Evolutionary conservation across 2,797 vertebrate genomes (phyloP), one percentile per base, ranked within the genome.

Genomic region (Cetoscarus ocellatus): DNA sequence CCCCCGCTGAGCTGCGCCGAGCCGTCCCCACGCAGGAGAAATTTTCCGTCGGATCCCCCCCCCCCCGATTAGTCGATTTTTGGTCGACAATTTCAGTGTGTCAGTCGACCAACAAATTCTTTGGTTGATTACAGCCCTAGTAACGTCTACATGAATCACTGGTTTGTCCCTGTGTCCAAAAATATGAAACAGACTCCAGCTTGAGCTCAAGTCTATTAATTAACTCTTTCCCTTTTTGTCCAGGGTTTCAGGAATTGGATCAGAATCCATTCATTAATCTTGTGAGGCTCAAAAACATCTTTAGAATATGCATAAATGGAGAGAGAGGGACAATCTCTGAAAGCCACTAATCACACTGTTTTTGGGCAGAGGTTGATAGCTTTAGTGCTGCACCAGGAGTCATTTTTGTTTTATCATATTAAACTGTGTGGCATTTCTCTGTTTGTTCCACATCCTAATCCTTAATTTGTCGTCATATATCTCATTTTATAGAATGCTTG

Each of bases 81-180:
- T n/a, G n/a, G n/a, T n/a, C n/a, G n/a, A n/a, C n/a, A n/a, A n/a
- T n/a, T n/a, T n/a, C n/a, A n/a, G n/a, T n/a, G n/a, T n/a, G n/a
- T n/a, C n/a, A n/a, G n/a, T n/a, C n/a, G n/a, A n/a, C n/a, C n/a
- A n/a, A n/a, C n/a, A n/a, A n/a, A n/a, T n/a, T n/a, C n/a, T n/a
- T n/a, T n/a, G n/a, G n/a, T n/a, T n/a, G n/a, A n/a, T n/a, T n/a
- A n/a, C n/a, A n/a, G n/a, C n/a, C n/a, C n/a, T n/a, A 14, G 34
- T 34, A 45, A 61, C 35, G 19, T 11, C 42, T 49, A 39, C 39
- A 50, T 56, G 51, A 64, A 58, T 63, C 13, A n/a, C 43, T 42
- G 17, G 39, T 64, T 74, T 59, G 19, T 70, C 65, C 62, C 7
- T 42, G 13, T 61, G 44, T 38, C 38, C 42, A 27, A 52, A 67